Percentiles rank a stretch among this genome's conserved stretches.
Conservation (phyloP, 2,888 invertebrate genomes). For the Cyclophora albipunctata region DNA sequence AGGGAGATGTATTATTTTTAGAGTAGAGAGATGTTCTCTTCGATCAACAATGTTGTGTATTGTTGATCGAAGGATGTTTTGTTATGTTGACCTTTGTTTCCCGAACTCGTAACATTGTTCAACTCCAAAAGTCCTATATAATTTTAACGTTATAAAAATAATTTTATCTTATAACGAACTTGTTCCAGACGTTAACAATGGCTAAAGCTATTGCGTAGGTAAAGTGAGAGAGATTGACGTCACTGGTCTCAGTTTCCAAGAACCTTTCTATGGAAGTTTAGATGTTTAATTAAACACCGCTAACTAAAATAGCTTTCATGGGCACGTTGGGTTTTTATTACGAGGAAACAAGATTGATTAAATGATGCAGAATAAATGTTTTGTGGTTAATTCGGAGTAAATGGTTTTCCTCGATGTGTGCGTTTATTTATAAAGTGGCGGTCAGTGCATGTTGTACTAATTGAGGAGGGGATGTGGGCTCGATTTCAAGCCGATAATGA, state of each 20-base stretch:
- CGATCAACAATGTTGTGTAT: no score
- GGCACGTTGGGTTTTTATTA: slow-evolving; percentile 9
- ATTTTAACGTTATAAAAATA: no score
- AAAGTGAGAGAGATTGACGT: slow-evolving; percentile 44
- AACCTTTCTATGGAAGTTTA: slow-evolving; percentile 38
- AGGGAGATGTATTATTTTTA: no score
- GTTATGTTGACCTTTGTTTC: no score
- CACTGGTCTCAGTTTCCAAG: slow-evolving; percentile 46
- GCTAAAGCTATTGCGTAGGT: no score
- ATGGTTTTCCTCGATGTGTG: slow-evolving; percentile 8
- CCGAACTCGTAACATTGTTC: no score
- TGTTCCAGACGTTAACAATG: background rate
- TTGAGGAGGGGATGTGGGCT: slow-evolving; percentile 28
- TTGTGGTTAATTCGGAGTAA: slow-evolving; percentile 1
- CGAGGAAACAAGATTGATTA: slow-evolving; percentile 2
- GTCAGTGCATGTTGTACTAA: slow-evolving; percentile 31
- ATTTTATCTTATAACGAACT: no score
- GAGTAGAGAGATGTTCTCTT: no score
- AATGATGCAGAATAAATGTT: no score
- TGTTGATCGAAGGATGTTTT: no score
- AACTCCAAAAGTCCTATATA: no score
- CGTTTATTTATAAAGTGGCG: slow-evolving; percentile 26
- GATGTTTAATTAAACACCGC: slow-evolving; percentile 29
- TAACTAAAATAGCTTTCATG: slow-evolving; percentile 36
- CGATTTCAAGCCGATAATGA: slow-evolving; percentile 45